A percentile compares a stretch with the other conserved stretches of the same genome.
phyloP scores from a whole-genome alignment of 2,888 invertebrate genomes.

The Tipula vernalis region DNA sequence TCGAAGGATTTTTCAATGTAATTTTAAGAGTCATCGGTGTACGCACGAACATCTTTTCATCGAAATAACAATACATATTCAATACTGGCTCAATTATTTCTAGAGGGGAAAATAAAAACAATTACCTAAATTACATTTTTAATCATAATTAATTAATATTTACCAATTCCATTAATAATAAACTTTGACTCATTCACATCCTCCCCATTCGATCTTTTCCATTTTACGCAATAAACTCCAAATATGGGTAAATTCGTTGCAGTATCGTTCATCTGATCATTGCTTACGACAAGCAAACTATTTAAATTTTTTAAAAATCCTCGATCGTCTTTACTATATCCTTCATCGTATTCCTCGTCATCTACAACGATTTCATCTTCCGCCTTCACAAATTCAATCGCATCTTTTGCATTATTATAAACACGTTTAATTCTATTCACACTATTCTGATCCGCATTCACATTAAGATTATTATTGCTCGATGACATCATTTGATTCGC shows the following conservation, averaged over 20 bases:
- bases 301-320: conserved; percentile 27
- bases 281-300: not conserved
- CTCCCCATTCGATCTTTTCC: conserved; percentile 28
- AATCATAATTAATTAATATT: not conserved
- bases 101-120: not conserved
- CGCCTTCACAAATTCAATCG: conserved; percentile 24
- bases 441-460: conserved; percentile 15
- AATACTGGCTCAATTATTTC: conserved; percentile 32
- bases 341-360: not conserved
- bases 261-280: not conserved
- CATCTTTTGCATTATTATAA: conserved; percentile 31
- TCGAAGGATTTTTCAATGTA: conserved; percentile 32
- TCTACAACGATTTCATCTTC: not conserved
- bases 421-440: conserved; percentile 21
- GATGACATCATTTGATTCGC: not conserved
- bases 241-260: conserved; percentile 21
- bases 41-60: conserved; percentile 36
- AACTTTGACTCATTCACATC: conserved; percentile 35
- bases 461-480: not conserved
- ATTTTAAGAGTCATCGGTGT: conserved; percentile 34
- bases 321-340: conserved; percentile 27
- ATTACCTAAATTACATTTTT: not conserved
- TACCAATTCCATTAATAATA: conserved; percentile 26
- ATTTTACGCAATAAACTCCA: conserved; percentile 33
- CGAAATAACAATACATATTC: conserved; percentile 34